phyloP scores from a whole-genome alignment of 2,888 invertebrate species.

The Bursaphelenchus okinawaensis region DNA sequence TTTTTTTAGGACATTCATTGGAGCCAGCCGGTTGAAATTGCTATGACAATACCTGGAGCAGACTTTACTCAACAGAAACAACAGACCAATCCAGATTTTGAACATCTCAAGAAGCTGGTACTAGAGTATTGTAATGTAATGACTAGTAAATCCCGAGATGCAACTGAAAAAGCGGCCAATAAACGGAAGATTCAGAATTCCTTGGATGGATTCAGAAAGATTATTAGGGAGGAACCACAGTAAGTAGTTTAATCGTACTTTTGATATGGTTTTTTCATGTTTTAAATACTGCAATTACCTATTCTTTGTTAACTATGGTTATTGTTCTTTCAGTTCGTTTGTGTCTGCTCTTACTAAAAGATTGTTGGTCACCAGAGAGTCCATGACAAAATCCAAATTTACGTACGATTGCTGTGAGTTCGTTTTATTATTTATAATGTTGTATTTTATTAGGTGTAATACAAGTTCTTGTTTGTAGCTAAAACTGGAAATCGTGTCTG shows the following conservation, averaged over 20 bases:
- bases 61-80: background rate
- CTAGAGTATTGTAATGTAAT: background rate
- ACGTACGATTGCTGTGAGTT: background rate
- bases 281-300: no score
- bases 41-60: background rate
- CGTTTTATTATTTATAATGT: no score
- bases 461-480: no score
- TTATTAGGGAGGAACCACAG: background rate
- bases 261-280: no score
- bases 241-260: background rate
- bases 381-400: background rate
- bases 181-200: background rate
- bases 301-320: no score
- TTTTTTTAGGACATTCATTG: background rate
- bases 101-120: background rate
- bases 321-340: no score
- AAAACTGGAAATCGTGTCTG: background rate
- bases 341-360: background rate
- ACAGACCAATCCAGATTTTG: background rate
- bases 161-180: background rate
- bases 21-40: constrained; percentile 1
- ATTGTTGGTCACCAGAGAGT: background rate
- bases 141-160: background rate
- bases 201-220: background rate
- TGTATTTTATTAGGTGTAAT: no score